Base-by-base conservation (phyloP, 2,888 invertebrate genomes). In the Himalopsyche tibetana region DNA sequence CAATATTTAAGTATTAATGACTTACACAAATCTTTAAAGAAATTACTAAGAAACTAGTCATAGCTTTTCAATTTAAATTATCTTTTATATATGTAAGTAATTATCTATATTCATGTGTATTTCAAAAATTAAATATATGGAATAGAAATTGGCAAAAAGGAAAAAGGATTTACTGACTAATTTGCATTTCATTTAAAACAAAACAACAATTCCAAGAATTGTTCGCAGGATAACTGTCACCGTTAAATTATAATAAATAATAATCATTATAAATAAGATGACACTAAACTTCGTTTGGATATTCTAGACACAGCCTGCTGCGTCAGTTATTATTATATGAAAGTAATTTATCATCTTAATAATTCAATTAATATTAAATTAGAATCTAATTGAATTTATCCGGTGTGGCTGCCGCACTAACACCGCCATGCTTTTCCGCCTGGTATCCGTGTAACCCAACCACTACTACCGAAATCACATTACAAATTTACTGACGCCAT, bases 281-380 rank as follows among this genome's bases (percentile, higher is more conserved):
- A 63, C 63, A 63, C 63, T 28, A 63, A 63, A 63, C 19, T 63
- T 63, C 63, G 63, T 63, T 63, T 15, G 63, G 28, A 63, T 63
- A 63, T 85, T n/a, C 84, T 28, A 83, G 83, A 51, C 83, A 55
- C 69, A 69, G 19, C 83, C 45, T 55, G 81, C 85, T 63, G 85
- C 85, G 82, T 87, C 82, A 87, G 84, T 86, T 86, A 87, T 87
- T 85, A 87, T 87, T 85, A 87, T 86, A 83, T 83, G 87, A 87
- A 84, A 84, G 87, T 84, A 88, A 88, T 88, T 88, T 88, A 88
- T 88, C 88, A 88, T 88, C 88, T 88, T 87, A 87, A 88, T 88
- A 88, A 88, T 88, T 88, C 87, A 88, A 88, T 88, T 88, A 88
- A 88, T 88, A 88, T 87, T 85, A 87, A 88, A 88, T 88, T 88